phyloP scores from a whole-genome alignment of 2,113 vertebrate species.

The Argyrosomus japonicus region DNA sequence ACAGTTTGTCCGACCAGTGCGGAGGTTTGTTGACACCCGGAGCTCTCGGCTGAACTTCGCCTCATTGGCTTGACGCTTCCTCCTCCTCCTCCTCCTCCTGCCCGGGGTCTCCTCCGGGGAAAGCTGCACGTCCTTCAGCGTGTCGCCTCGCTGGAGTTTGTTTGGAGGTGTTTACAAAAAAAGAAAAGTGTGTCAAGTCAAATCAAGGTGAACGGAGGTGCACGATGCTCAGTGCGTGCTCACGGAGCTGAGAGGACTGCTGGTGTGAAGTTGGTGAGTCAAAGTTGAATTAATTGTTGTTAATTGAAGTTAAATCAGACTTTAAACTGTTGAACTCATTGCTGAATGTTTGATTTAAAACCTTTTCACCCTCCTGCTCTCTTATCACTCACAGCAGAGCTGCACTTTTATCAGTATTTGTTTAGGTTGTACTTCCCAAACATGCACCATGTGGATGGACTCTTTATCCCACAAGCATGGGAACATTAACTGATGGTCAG shows the following conservation, averaged over 20 bases:
- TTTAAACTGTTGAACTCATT: fast-evolving
- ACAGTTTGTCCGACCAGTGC: background rate
- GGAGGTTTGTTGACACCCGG: conserved; percentile 1
- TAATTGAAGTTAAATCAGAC: background rate
- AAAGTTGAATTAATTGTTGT: background rate
- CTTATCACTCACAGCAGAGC: conserved; percentile 18
- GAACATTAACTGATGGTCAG: background rate
- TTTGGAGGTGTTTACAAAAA: conserved; percentile 6
- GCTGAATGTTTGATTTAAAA: background rate
- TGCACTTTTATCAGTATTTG: conserved; percentile 27
- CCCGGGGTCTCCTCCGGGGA: background rate
- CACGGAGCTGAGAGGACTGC: conserved; percentile 5
- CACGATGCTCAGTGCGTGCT: conserved; percentile 18
- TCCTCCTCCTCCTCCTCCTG: no score
- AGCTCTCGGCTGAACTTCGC: background rate
- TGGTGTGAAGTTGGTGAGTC: conserved; percentile 37
- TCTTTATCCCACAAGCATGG: background rate
- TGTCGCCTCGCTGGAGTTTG: background rate
- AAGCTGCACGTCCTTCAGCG: conserved; percentile 37
- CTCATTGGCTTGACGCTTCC: background rate
- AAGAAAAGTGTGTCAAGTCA: conserved; percentile 21
- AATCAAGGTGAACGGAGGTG: conserved; percentile 32
- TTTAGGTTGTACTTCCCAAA: conserved; percentile 15
- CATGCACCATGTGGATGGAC: no score
- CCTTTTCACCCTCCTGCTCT: background rate